Evolutionary conservation across 1,140 invertebrate genomes (phyloP).

Genomic region (Magallana angulata): DNA sequence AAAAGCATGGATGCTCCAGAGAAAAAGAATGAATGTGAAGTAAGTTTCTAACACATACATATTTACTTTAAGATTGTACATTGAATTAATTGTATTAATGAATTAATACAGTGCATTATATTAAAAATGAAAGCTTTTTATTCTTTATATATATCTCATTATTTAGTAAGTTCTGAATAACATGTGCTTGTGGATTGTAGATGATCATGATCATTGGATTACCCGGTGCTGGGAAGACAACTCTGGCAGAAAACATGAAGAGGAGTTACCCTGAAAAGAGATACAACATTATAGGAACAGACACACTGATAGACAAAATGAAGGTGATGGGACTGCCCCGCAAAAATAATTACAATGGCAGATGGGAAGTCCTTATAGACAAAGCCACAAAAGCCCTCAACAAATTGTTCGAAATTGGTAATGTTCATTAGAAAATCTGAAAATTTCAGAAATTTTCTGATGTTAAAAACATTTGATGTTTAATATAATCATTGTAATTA

Average conservation of each 20-base stretch:
- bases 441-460: no score
- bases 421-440: no score
- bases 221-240: conserved; percentile 93
- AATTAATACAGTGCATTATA: no score
- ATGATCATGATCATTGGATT: conserved; percentile 95
- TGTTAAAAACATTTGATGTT: not conserved
- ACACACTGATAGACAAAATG: conserved; percentile 92
- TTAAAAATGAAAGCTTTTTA: no score
- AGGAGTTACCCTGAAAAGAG: conserved; percentile 86
- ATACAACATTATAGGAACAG: conserved; percentile 93
- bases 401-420: conserved; percentile 87
- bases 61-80: no score
- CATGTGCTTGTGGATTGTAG: conserved; percentile 77
- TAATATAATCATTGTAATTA: not conserved
- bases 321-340: conserved; percentile 88
- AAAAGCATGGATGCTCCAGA: conserved; percentile 86
- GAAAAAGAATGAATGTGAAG: conserved; percentile 89
- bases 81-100: no score
- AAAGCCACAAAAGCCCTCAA: conserved; percentile 92
- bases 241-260: conserved; percentile 89
- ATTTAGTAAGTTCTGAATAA: no score
- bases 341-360: conserved; percentile 86
- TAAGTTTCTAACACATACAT: conserved; percentile 68
- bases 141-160: no score
- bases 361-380: conserved; percentile 92